Base-by-base conservation (phyloP, 2,113 vertebrate species). In the Poeciliopsis prolifica region DNA sequence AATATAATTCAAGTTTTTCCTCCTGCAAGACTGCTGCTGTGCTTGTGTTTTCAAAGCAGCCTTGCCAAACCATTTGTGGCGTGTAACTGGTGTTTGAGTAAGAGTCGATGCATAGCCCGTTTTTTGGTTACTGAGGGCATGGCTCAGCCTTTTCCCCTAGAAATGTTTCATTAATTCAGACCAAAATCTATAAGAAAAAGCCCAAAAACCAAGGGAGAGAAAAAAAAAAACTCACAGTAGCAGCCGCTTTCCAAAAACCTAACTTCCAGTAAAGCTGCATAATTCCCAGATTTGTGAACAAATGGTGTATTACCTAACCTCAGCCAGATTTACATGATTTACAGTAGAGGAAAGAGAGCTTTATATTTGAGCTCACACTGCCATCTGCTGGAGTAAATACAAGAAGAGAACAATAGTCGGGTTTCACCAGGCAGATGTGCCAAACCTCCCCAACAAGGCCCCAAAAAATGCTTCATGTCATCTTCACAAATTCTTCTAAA, bases 251-350 rank as follows among this genome's bases (percentile, higher is more conserved):
- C 42, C 66, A 82, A 74, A 68, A 63, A 70, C 61, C 24, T 51
- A 75, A 78, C 71, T 86, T 80, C 83, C 87, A 79, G 78, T 75
- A 82, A 82, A 64, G 60, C 80, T 75, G 82, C 66, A 68, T 70
- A 79, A 83, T 44, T 75, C 76, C 81, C 78, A 77, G 81, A 86
- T 82, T 78, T 81, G 84, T 73, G 86, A 86, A 77, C 84, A 88
- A 90, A 86, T 81, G 75, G 65, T 68, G 77, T 75, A 75, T 87
- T 83, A 83, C 78, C 86, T 81, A 84, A 85, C 84, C 80, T 71
- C 29, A 0, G 40, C 65, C 79, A 75, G 86, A 81, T 76, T 70
- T 84, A 88, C 86, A 90, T 72, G 85, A 84, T 79, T 84, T 87
- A 87, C 87, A 91, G 87, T 84, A 85, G 63, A 64, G 54, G 1